Evolutionary conservation across 2,113 vertebrate species (phyloP), one percentile per base, ranked within the genome.

Genomic region (Rhegmatorhina hoffmannsi): DNA sequence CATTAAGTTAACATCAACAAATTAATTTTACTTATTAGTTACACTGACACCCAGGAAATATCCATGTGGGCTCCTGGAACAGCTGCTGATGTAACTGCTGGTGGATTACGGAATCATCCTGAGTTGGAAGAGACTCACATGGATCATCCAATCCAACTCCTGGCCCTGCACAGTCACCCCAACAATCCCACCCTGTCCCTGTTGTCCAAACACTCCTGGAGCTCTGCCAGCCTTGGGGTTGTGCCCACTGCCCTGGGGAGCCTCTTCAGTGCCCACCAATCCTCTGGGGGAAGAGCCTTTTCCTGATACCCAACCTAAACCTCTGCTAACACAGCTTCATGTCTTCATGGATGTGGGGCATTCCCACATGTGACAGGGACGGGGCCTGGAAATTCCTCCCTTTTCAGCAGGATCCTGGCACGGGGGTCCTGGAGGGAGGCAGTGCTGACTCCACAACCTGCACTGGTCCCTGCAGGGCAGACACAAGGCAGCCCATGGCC

Each of bases 351-450:
- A 53, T 2, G n/a, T 0, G 1, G 33, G 40, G 44, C 34, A 26
- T 47, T 77, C 68, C 80, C 10, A 17, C 13, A 10, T 0, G 11
- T 7, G 46, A 83, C 76, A 29, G 33, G 67, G 85, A 90, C 6
- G 52, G 59, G 95, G 79, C n/a, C 23, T 50, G 83, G 63, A 66
- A 79, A 92, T 84, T 47, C 75, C 25, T 74, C 78, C 26, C 34
- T 60, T 72, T 29, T 17, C 2, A 1, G 15, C 0, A 44, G 69
- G 66, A 67, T 64, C 34, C 21, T 0, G 8, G n/a, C 2, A 2
- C 43, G 43, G 2, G 2, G 10, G 11, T 23, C 40, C 6, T 0
- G 0, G 15, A 26, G 40, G 40, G 13, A 89, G 44, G 44, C 52
- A 31, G n/a, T 5, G 8, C 36, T 33, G 1, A 21, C 17, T 31